These are phyloP conservation scores for Desmophyllum pertusum DNA, from an alignment of 92 coral and sea anemone genomes.

Conservation along the genomic window DNA sequence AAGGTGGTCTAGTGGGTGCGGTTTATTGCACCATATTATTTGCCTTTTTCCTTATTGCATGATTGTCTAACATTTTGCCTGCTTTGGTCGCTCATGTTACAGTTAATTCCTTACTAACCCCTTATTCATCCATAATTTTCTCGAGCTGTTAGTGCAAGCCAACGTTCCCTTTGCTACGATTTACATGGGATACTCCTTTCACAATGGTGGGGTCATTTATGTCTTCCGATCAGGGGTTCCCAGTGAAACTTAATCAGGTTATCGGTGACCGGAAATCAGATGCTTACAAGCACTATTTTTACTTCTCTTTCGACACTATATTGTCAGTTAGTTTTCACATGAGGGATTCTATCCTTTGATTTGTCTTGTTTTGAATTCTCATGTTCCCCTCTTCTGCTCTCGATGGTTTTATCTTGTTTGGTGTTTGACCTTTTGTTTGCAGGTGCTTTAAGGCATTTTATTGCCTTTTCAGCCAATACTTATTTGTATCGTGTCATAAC, in stretches of 20 bases:
- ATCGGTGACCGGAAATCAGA: constrained; percentile 20
- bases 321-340: no score
- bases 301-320: constrained; percentile 9
- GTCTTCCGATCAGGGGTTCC: constrained; percentile 4
- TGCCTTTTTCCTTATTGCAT: background rate
- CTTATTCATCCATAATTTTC: no score
- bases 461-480: background rate
- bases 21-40: no score
- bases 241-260: background rate
- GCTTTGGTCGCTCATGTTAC: background rate
- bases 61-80: background rate
- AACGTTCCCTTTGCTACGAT: background rate
- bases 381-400: background rate
- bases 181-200: background rate
- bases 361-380: no score
- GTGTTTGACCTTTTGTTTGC: no score
- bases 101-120: background rate
- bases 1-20: no score
- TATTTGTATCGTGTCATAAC: background rate
- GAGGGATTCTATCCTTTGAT: no score
- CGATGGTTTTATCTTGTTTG: background rate
- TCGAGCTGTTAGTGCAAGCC: background rate
- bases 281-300: constrained; percentile 8
- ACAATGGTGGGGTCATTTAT: no score
- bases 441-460: background rate